phyloP scores from a whole-genome alignment of 2,797 vertebrate species.

The Phataginus tricuspis region DNA sequence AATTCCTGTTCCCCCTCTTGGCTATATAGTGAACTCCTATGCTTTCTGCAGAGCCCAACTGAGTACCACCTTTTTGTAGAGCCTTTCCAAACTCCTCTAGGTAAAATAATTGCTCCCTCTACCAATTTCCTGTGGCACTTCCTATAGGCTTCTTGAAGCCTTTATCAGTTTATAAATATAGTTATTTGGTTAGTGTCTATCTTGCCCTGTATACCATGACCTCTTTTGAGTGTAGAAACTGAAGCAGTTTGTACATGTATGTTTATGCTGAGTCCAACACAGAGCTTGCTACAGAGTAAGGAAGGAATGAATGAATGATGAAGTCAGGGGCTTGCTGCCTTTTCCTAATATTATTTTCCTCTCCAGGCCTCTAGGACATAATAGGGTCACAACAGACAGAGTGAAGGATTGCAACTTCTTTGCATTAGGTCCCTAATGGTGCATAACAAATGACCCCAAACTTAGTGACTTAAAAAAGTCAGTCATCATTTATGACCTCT shows the following conservation, averaged over 20 bases:
- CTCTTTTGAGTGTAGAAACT: not conserved
- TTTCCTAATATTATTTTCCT: not conserved
- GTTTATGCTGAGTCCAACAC: not conserved
- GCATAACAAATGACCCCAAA: constrained; percentile 17
- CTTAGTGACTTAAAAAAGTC: not conserved
- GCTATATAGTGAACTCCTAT: not conserved
- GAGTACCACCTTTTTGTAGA: not conserved
- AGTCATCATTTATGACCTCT: not conserved
- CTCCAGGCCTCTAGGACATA: not conserved
- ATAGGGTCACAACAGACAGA: no score
- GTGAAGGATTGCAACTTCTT: not conserved
- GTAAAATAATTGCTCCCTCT: not conserved
- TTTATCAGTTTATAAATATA: not conserved
- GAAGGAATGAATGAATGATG: not conserved
- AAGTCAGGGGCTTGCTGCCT: not conserved
- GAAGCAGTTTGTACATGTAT: not conserved
- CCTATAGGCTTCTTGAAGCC: not conserved
- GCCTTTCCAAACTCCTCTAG: not conserved
- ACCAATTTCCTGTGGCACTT: not conserved
- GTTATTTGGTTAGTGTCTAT: not conserved
- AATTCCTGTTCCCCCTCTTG: not conserved
- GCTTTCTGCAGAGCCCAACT: not conserved
- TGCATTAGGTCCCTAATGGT: not conserved
- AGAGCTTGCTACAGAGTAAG: not conserved
- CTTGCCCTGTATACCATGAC: not conserved